phyloP scores from a whole-genome alignment of 2,113 vertebrate genomes.

The Syrrhaptes paradoxus region DNA sequence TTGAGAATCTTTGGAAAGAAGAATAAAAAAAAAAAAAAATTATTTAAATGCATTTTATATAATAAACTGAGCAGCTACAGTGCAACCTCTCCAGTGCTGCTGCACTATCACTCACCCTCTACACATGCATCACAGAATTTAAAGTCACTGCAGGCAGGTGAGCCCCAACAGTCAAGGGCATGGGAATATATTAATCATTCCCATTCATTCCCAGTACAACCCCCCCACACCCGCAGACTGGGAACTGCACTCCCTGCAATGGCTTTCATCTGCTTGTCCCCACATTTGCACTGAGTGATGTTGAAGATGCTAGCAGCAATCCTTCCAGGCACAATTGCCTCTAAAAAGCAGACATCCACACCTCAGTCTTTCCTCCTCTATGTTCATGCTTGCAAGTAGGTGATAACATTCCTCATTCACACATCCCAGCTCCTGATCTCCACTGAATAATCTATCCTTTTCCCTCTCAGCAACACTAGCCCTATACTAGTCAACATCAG shows the following conservation, averaged over 20 bases:
- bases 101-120: slow-evolving; percentile 35
- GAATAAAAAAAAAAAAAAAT: background rate
- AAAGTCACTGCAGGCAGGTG: slow-evolving; percentile 43
- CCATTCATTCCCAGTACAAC: background rate
- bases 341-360: background rate
- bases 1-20: background rate
- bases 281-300: slow-evolving; percentile 3
- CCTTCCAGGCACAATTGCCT: background rate
- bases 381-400: background rate
- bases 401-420: background rate
- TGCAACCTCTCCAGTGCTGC: background rate
- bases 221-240: background rate
- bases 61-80: background rate
- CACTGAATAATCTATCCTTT: background rate
- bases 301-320: background rate
- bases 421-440: background rate
- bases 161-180: slow-evolving; percentile 1
- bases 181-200: background rate
- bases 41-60: slow-evolving; percentile 27
- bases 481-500: background rate
- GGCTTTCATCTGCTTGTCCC: slow-evolving; percentile 24
- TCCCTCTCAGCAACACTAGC: background rate
- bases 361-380: background rate
- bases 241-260: background rate
- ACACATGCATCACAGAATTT: background rate